Percentiles rank a stretch among this genome's conserved stretches.
Evolutionary conservation across 2,113 vertebrate genomes (phyloP).

Genomic region (Halcyon senegalensis): DNA sequence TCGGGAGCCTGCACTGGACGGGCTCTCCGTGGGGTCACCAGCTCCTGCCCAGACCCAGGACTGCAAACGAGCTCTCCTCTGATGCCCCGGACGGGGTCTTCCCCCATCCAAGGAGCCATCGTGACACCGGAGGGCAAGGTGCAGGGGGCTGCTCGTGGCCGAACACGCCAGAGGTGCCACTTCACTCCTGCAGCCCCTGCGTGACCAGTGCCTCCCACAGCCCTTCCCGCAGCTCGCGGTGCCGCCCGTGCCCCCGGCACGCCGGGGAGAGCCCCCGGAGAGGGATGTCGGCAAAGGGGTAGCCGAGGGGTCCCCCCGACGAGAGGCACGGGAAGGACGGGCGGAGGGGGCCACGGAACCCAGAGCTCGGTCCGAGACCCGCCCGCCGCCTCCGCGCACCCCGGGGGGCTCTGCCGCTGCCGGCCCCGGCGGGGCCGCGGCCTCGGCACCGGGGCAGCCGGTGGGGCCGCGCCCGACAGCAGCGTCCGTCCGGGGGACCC

Average conservation of each 20-base stretch:
- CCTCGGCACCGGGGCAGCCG: conserved; percentile 67
- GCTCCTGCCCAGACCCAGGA: background rate
- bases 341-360: background rate
- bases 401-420: background rate
- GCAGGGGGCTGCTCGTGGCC: background rate
- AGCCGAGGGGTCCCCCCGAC: rapidly evolving
- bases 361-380: background rate
- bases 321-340: rapidly evolving
- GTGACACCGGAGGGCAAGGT: background rate
- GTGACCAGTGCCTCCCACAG: conserved; percentile 30
- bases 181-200: background rate
- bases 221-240: conserved; percentile 74
- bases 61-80: conserved; percentile 58
- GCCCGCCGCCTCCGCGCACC: background rate
- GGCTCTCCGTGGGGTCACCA: rapidly evolving
- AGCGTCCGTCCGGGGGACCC: no score
- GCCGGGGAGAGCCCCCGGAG: rapidly evolving
- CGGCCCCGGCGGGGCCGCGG: background rate
- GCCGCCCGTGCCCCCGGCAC: conserved; percentile 25
- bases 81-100: background rate
- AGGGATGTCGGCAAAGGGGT: background rate
- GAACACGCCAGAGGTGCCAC: rapidly evolving
- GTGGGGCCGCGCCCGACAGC: no score
- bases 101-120: background rate
- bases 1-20: rapidly evolving